Evolutionary conservation across 1,140 invertebrate genomes (phyloP), one percentile per base, ranked within the genome.

Genomic region (Archegozetes longisetosus): DNA sequence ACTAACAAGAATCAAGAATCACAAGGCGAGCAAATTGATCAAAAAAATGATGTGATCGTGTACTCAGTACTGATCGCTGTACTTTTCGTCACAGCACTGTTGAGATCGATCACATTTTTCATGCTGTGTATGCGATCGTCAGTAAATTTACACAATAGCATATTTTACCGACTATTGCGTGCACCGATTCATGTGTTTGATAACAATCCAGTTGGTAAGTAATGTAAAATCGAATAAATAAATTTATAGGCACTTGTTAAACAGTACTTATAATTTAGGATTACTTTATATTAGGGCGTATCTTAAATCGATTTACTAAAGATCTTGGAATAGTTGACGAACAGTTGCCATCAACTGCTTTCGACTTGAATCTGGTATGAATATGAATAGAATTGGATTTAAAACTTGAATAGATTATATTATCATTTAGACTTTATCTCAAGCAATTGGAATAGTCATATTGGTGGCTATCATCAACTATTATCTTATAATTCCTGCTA

Each of bases 151-250:
- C 90, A 94, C 67, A 84, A 92, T 67, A 74, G 70, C 9, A 90
- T 94, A 82, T 92, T 93, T 67, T 71, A 73, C 4, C 82, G 81
- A 50, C 79, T 95, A 1, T 80, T 88, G 25, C 76, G 82, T 4
- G 82, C 85, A 0, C 84, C 82, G 0, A 88, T 92, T 79, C 75
- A 78, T 12, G 94, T 93, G 72, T 94, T 93, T 71, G 88, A 89
- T 64, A 82, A 80, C 9, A 92, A 93, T 70, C 82, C 85, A 2
- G 79, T 81, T 53, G 77, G 77, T 23, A 55, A 23, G 17, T 55
- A 25, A 13, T 24, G 22, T 3, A 55, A 55, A n/a, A 6, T 9
- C 17, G 6, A 40, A 9, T 40, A 40, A 6, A 6, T 6, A 17
- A 9, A 40, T 9, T 40, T 40, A 9, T 9, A 40, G 12, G 50